A percentile compares a stretch with the other conserved stretches of the same genome.
phyloP scores from a whole-genome alignment of 2,888 invertebrate genomes.

The Gryllus longicercus region DNA sequence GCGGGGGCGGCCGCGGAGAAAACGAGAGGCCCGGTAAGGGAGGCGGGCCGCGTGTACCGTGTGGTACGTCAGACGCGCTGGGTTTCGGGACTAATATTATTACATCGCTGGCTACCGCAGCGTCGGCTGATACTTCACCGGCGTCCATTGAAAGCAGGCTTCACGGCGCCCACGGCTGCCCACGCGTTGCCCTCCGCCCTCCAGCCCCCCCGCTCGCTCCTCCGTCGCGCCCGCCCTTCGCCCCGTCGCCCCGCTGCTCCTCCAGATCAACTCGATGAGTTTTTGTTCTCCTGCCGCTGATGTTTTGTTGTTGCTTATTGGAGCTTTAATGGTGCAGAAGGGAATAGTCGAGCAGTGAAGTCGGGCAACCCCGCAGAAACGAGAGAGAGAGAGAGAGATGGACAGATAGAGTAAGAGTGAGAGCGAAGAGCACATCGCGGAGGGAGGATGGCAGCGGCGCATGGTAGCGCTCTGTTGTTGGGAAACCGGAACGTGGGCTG shows the following conservation, averaged over 20 bases:
- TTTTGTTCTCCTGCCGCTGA: constrained; percentile 26
- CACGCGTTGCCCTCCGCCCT: no score
- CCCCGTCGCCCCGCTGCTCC: not conserved
- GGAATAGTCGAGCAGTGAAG: constrained; percentile 28
- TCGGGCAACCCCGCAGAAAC: not conserved
- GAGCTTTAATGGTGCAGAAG: constrained; percentile 36
- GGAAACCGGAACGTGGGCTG: not conserved
- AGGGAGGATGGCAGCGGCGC: not conserved
- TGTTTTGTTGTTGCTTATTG: constrained; percentile 35
- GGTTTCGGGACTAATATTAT: not conserved
- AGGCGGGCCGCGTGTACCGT: no score
- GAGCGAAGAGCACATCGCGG: not conserved
- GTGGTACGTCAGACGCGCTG: no score
- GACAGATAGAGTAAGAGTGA: no score
- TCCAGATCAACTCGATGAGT: constrained; percentile 22
- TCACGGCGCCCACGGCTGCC: no score
- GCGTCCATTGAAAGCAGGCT: no score
- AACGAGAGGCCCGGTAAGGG: no score
- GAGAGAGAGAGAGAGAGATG: no score
- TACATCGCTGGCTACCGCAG: not conserved
- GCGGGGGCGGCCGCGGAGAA: no score
- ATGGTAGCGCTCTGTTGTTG: not conserved
- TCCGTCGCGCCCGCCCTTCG: not conserved
- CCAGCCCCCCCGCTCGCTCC: not conserved
- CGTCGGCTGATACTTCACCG: no score